These are phyloP conservation scores for Drosophila ohnishii DNA, from an alignment of 1,140 invertebrate genomes.

Conservation along the genomic window DNA sequence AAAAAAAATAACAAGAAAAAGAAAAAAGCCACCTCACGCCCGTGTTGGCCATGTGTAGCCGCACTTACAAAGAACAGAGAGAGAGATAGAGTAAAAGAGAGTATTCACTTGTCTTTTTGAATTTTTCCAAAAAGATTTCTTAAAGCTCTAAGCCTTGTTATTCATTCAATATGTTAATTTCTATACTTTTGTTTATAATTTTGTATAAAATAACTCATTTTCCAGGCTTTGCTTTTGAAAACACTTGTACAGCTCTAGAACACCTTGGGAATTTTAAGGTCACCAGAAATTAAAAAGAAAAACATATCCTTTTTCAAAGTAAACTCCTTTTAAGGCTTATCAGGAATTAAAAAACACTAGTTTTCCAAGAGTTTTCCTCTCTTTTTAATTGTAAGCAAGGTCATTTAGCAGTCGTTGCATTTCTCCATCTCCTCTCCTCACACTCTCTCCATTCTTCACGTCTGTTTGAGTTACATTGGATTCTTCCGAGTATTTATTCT, in stretches of 20 bases:
- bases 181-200: no score
- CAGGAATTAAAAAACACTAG: background rate
- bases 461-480: slow-evolving; percentile 15
- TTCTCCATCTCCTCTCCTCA: slow-evolving; percentile 7
- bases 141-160: background rate
- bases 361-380: background rate
- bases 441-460: background rate
- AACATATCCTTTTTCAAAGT: background rate
- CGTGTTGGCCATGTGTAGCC: slow-evolving; percentile 15
- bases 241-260: background rate
- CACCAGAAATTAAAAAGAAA: background rate
- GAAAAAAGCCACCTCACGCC: slow-evolving; percentile 1
- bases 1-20: background rate
- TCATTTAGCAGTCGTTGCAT: slow-evolving; percentile 23
- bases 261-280: background rate
- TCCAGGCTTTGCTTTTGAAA: background rate
- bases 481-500: slow-evolving; percentile 21
- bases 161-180: background rate
- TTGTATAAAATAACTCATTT: background rate
- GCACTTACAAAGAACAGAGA: background rate
- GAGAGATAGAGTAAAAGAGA: background rate
- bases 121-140: background rate
- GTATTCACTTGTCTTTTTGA: slow-evolving; percentile 6
- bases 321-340: background rate
- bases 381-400: background rate